A percentile compares a stretch with the other conserved stretches of the same genome.
These are phyloP conservation scores for Alethe diademata DNA, from an alignment of 2,113 vertebrate genomes.

Conservation along the genomic window DNA sequence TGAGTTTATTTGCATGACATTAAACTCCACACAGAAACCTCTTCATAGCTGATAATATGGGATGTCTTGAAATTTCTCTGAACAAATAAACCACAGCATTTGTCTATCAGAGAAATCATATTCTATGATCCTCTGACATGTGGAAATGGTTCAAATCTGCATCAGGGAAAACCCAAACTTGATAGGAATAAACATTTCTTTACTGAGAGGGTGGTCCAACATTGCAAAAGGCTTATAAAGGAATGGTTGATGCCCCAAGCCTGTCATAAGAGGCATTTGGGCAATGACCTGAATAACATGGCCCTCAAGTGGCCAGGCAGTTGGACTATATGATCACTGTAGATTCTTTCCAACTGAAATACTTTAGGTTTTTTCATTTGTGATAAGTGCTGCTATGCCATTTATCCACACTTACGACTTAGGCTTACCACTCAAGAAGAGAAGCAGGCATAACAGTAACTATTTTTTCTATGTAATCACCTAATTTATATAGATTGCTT, in stretches of 20 bases:
- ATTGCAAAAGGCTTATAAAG: neutral
- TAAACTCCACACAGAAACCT: neutral
- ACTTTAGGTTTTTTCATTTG: neutral
- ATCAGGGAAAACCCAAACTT: neutral
- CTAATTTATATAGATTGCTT: neutral
- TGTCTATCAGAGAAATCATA: neutral
- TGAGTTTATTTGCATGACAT: neutral
- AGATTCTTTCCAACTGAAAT: neutral
- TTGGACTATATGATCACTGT: neutral
- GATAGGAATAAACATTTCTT: neutral
- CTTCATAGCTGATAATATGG: neutral
- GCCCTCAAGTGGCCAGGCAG: neutral
- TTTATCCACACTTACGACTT: neutral
- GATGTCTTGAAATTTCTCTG: neutral
- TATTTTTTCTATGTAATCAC: neutral
- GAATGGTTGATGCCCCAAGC: rapidly evolving
- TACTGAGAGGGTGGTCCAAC: neutral
- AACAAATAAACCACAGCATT: neutral
- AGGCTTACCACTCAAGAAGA: neutral
- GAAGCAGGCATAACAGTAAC: neutral
- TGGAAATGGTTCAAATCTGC: neutral
- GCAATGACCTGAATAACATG: neutral
- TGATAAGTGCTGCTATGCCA: neutral
- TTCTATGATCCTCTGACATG: neutral
- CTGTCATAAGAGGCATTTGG: neutral